Percentiles rank a stretch among this genome's conserved stretches.
Evolutionary conservation across 2,113 vertebrate species (phyloP).

Genomic region (Butorides virescens): DNA sequence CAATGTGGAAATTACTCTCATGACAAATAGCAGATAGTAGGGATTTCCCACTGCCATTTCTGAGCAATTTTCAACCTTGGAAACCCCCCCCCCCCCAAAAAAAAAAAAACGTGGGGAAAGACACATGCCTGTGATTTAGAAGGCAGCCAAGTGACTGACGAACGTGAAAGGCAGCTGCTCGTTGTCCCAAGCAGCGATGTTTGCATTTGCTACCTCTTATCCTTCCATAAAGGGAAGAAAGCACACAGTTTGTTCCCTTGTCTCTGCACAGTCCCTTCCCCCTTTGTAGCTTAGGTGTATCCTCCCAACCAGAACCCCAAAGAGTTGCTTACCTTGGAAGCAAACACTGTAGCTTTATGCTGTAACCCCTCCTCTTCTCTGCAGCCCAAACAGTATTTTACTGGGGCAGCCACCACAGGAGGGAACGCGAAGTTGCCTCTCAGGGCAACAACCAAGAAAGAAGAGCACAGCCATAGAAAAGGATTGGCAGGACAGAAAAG

Average conservation of each 20-base stretch:
- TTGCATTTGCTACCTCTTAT: not conserved
- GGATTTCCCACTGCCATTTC: not conserved
- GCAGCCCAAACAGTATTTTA: not conserved
- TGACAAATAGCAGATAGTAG: accelerated
- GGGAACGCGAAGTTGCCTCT: not conserved
- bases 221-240: not conserved
- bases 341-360: not conserved
- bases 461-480: not conserved
- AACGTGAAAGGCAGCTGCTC: not conserved
- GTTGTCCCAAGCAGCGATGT: not conserved
- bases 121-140: not conserved
- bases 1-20: not conserved
- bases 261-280: too few relatives aligned
- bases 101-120: not conserved
- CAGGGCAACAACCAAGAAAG: not conserved
- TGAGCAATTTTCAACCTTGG: not conserved
- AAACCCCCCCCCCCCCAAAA: too few relatives aligned
- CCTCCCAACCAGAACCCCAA: accelerated
- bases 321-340: not conserved
- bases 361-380: not conserved
- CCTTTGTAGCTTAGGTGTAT: accelerated
- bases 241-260: accelerated
- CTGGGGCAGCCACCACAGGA: not conserved
- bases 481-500: not conserved
- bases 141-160: not conserved